Conservation (phyloP, 30 jellyfish, hydroid and myxozoan species). For the Pelagia noctiluca region DNA sequence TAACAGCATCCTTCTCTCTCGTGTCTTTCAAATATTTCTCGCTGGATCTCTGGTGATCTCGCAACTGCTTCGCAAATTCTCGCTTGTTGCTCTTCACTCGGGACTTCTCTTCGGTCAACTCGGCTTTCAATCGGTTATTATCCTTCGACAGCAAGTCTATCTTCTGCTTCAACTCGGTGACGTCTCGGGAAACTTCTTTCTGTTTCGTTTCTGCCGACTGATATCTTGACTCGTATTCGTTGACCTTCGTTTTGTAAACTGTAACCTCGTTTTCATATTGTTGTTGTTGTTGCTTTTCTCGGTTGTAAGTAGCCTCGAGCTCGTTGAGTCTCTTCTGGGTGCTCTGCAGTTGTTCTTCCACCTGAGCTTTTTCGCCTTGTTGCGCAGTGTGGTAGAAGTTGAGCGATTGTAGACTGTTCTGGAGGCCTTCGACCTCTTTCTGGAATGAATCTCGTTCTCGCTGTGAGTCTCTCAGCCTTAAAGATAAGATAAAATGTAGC, state of each 20-base stretch:
- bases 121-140: slow-evolving; percentile 71
- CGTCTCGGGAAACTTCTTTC: slow-evolving; percentile 67
- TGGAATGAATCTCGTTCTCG: slow-evolving; percentile 67
- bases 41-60: slow-evolving; percentile 86
- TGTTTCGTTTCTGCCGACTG: slow-evolving; percentile 71
- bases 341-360: slow-evolving; percentile 78
- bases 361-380: slow-evolving; percentile 79
- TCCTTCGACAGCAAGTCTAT: slow-evolving; percentile 79
- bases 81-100: slow-evolving; percentile 78
- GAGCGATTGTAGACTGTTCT: slow-evolving; percentile 63
- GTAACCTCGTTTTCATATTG: slow-evolving; percentile 72
- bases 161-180: slow-evolving; percentile 76
- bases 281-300: slow-evolving; percentile 66
- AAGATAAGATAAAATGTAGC: not conserved
- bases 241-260: slow-evolving; percentile 63
- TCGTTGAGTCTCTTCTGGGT: slow-evolving; percentile 65
- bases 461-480: slow-evolving; percentile 54
- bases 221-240: slow-evolving; percentile 69
- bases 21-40: slow-evolving; percentile 73
- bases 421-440: slow-evolving; percentile 83
- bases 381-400: slow-evolving; percentile 59
- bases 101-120: slow-evolving; percentile 82
- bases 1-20: slow-evolving; percentile 82
- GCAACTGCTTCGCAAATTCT: slow-evolving; percentile 87
- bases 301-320: slow-evolving; percentile 65